Conservation (phyloP, 2,888 invertebrate genomes). For the Mamestra brassicae region DNA sequence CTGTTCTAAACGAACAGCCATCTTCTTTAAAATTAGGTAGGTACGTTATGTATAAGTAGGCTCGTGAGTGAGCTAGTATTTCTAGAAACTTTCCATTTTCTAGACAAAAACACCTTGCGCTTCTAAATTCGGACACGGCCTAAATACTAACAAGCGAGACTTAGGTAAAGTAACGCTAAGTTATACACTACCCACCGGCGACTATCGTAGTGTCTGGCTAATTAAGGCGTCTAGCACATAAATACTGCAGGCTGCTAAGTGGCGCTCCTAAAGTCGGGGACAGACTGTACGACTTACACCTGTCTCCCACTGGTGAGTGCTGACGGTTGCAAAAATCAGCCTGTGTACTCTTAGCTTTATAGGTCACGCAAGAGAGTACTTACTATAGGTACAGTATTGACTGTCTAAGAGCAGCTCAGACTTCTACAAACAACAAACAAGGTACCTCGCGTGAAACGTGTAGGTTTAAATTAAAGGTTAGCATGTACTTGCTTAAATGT, state of each 20-base stretch:
- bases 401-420: background rate
- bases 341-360: background rate
- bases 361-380: no score
- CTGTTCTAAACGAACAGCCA: no score
- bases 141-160: background rate
- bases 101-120: background rate
- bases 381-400: background rate
- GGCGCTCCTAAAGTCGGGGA: background rate
- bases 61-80: no score
- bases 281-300: slow-evolving; percentile 1
- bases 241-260: slow-evolving; percentile 21
- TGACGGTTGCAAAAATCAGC: no score
- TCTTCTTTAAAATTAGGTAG: no score
- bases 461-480: no score
- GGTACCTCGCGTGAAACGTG: background rate
- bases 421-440: background rate
- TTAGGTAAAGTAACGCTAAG: background rate
- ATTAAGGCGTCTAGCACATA: slow-evolving; percentile 12
- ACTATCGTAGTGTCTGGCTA: slow-evolving; percentile 4
- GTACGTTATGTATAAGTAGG: no score
- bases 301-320: slow-evolving; percentile 3
- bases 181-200: background rate
- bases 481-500: background rate
- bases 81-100: no score
- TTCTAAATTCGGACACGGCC: background rate